Base-by-base conservation (phyloP, 2,113 vertebrate genomes). In the Nothobranchius furzeri region DNA sequence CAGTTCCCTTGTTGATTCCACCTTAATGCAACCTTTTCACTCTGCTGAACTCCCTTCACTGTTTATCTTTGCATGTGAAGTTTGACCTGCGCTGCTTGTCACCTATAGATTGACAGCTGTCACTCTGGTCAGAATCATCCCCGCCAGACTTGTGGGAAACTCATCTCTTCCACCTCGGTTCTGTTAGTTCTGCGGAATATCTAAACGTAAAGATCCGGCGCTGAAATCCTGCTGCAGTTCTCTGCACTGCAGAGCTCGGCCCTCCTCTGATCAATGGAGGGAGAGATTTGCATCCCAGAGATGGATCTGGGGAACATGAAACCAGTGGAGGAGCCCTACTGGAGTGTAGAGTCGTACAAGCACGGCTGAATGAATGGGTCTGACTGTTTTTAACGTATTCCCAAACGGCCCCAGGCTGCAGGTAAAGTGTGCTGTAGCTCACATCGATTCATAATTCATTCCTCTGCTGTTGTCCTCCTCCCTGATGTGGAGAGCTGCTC, bases 401-500 rank as follows among this genome's bases (percentile, higher is more conserved):
- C 82, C 79, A 71, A 60, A 62, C 48, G 79, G 69, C 71, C 68
- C 20, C 45, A 1, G 61, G 72, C 71, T 68, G 76, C 66, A 56
- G 71, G 53, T 69, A 58, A 36, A 14, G 53, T 55, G 24, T 4
- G 78, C 59, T 50, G 59, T 6, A 65, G 65, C 68, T 64, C 60
- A 2, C 72, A 73, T 76, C 63, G 75, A 84, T 88, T 83, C 79
- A 82, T 83, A 84, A 86, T 84, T 86, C 75, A 88, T 80, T 6
- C 63, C 24, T 65, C 79, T 55, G 78, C 74, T 82, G 69, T 82
- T 75, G 63, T 83, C 66, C 4, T 12, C 50, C 17, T 53, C 0
- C 64, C 66, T 10, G 62, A 60, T 53, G 75, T 17, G 43, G 7
- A 51, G 6, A 51, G 6, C 47, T 20, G 1, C 17, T 47, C 63